A percentile compares a stretch with the other conserved stretches of the same genome.
Conservation (phyloP, 2,888 invertebrate species). For the Brachypalpus laphriformis region DNA sequence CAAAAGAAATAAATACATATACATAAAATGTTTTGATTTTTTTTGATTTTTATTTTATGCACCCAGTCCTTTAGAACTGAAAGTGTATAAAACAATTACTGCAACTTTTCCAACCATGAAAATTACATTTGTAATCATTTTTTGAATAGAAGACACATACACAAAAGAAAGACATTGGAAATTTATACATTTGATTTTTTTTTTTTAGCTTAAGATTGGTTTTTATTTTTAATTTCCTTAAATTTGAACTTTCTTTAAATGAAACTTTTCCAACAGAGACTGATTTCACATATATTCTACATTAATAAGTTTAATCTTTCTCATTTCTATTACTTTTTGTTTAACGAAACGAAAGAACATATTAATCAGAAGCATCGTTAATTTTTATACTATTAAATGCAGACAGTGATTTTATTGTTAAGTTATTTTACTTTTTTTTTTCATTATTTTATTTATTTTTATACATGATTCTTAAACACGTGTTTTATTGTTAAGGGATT, state of each 20-base stretch:
- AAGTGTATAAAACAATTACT: constrained; percentile 20
- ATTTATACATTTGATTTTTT: constrained; percentile 48
- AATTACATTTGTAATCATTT: constrained; percentile 43
- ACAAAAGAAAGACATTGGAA: constrained; percentile 15
- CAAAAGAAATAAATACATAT: constrained; percentile 1
- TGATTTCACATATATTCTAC: constrained; percentile 52
- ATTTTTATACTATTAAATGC: constrained; percentile 47
- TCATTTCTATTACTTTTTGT: constrained; percentile 47
- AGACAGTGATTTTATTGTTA: constrained; percentile 38
- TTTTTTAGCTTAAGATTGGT: constrained; percentile 15
- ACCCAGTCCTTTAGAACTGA: constrained; percentile 21
- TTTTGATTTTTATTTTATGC: constrained; percentile 27
- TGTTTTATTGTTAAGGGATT: constrained; percentile 31
- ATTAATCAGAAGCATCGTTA: constrained; percentile 74
- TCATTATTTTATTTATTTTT: neutral
- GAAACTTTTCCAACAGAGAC: constrained; percentile 64
- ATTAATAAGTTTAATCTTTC: constrained; percentile 19
- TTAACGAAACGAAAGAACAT: constrained; percentile 67
- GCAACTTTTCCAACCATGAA: constrained; percentile 48
- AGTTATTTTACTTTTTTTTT: constrained; percentile 25
- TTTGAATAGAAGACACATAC: constrained; percentile 45
- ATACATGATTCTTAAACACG: constrained; percentile 36
- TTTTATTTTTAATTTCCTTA: constrained; percentile 14
- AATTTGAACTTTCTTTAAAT: constrained; percentile 25
- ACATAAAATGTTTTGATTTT: neutral